These are phyloP conservation scores for Brachyptera risi DNA, from an alignment of 2,888 invertebrate species.

Conservation along the genomic window DNA sequence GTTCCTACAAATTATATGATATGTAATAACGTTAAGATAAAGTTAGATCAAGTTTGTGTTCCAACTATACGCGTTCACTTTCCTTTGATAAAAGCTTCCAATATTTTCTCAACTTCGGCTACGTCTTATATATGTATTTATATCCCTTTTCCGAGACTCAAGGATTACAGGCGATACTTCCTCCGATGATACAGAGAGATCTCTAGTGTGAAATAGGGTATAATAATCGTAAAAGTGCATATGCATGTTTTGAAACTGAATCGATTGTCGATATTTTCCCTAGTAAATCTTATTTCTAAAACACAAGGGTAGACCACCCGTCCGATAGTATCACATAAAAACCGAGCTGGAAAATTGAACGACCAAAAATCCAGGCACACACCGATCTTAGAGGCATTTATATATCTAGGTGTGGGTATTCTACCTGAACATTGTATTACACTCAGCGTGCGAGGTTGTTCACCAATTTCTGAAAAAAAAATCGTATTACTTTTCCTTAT, in stretches of 20 bases:
- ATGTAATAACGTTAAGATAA: too few relatives aligned
- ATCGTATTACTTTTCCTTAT: constrained; percentile 21
- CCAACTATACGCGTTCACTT: too few relatives aligned
- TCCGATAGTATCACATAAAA: constrained; percentile 2
- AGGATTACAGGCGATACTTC: constrained; percentile 1
- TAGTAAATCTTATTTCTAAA: constrained; percentile 11
- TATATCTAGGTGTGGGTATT: neutral
- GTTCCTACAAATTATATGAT: too few relatives aligned
- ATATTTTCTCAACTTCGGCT: too few relatives aligned
- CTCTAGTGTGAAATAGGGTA: constrained; percentile 16
- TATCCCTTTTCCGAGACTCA: too few relatives aligned
- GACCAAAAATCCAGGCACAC: neutral
- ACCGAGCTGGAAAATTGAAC: neutral
- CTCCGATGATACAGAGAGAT: constrained; percentile 4
- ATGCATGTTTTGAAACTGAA: constrained; percentile 11
- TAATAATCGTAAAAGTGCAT: constrained; percentile 19
- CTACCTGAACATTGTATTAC: constrained; percentile 17
- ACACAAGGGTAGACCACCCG: neutral
- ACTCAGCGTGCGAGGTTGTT: neutral
- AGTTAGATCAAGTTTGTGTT: too few relatives aligned
- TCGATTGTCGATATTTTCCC: constrained; percentile 11
- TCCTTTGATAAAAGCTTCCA: too few relatives aligned
- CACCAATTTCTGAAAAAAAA: constrained; percentile 13
- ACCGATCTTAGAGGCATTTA: neutral
- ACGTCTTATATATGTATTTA: too few relatives aligned